Evolutionary conservation across 2,888 invertebrate species (phyloP), one percentile per base, ranked within the genome.

Genomic region (Conus canariensis): DNA sequence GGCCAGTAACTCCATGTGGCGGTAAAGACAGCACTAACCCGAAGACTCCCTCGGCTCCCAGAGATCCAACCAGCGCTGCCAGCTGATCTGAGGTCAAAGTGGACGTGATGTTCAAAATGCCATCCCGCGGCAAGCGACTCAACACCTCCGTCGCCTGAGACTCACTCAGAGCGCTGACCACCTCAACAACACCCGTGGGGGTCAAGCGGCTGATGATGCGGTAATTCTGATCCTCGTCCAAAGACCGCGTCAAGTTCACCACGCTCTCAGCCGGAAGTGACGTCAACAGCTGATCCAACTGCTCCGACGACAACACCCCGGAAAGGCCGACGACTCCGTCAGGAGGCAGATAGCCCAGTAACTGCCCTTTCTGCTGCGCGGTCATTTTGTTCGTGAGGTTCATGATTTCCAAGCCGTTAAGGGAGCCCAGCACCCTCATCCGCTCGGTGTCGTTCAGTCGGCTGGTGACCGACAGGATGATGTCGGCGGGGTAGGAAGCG

Each of bases 241-340:
- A 58, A 16, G 19, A 59, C 30, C 83, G 59, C 6, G 89, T 89
- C 67, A 89, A 6, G 30, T 89, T 85, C 25, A 85, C 70, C n/a
- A 89, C 22, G 59, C 85, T 89, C 30, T 89, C 70, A 16, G 67
- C 22, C 67, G 59, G 74, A 67, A 89, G 89, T 58, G 85, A 85
- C 25, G 59, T 70, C 85, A 89, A 16, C 19, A 89, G 89, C 10
- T 22, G n/a, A 16, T 30, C 85, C 64, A 89, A 70, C 89, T 89
- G 85, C 8, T 85, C 60, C 58, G 67, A 56, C 0, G 67, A 56
- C n/a, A 89, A 22, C 16, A 9, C 14, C 6, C n/a, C 16, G 56
- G 89, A 45, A 58, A 89, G 89, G 19, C 58, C 22, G 85, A 89
- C 85, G 14, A 89, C 59, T 25, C 89, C 89, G 4, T 85, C 64